Base-by-base conservation (phyloP, 1,140 invertebrate genomes). In the Gryllus bimaculatus region DNA sequence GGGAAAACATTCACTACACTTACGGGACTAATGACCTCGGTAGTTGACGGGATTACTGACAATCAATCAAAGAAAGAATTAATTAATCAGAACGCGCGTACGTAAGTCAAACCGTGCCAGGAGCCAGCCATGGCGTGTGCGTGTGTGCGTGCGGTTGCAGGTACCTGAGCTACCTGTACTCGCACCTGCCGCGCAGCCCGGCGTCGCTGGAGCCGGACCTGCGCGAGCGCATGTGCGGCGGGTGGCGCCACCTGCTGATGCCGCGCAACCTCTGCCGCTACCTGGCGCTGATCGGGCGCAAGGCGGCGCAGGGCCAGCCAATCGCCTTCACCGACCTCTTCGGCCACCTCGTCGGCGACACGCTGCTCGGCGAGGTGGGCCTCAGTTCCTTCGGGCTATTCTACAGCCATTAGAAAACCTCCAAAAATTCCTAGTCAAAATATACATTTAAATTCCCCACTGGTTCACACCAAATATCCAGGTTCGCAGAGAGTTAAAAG, bases 301-400 rank as follows among this genome's bases (percentile, higher is more conserved):
- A 88, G 82, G 82, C 84, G 26, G 82, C 82, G 49, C 82, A 82
- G 66, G 87, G 87, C 2, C 87, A 88, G 75, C 87, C 87, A 47
- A 84, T 88, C 48, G 86, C 85, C 79, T 88, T 88, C 80, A 88
- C 87, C 0, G 87, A 88, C 81, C 86, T 88, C 77, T 88, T 88
- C 82, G 87, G 87, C 15, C 84, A 87, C 80, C 82, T 88, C 75
- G 83, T 88, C 18, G 87, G 87, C 74, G 87, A 88, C 81, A 87
- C 86, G 10, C 81, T 88, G 12, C 79, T 88, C 0, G 85, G 84
- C 82, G 84, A 83, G 76, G 87, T 87, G 85, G 83, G 85, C 81
- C 15, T 54, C 49, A 54, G 15, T n/a, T n/a, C n/a, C n/a, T n/a
- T n/a, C n/a, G 7, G n/a, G 66, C n/a, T 73, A 73, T n/a, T 13